Evolutionary conservation across 2,888 invertebrate species (phyloP), one percentile per base, ranked within the genome.

Genomic region (Morpho deidamia): DNA sequence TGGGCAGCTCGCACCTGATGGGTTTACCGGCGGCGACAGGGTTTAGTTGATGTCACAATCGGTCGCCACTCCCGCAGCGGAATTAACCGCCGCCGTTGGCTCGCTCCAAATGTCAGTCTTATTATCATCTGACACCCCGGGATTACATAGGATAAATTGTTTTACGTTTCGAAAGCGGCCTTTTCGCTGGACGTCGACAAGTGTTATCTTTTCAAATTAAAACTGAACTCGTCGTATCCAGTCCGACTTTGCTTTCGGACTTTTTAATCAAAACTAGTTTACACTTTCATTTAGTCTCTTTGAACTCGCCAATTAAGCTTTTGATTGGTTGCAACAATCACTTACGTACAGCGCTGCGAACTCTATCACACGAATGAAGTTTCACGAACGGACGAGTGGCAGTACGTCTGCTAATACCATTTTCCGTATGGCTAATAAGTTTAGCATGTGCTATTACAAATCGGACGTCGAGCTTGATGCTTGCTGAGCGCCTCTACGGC

Each of bases 401-500:
- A 69, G 78, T 78, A 78, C 82, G 80, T 77, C 74, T 77, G 80
- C 74, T 89, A 86, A 89, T 84, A 77, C 81, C 81, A 86, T 89
- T 89, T 89, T 86, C 86, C 87, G 84, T 84, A 85, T 81, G 78
- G 77, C 80, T 89, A 88, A 89, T 89, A 85, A 87, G 88, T 85
- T 89, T 89, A 88, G 84, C 86, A 83, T 83, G 78, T 81, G 75
- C 84, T 87, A 89, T 88, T 88, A 88, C 83, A 88, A 89, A 88
- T 89, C 83, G 80, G 73, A 78, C 74, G 81, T 74, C 74, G 78
- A 76, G 81, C 74, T 78, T 72, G 80, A 71, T 74, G 79, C 73
- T 74, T 68, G 69, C 67, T 72, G 76, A 76, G 73, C 76, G 75
- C 78, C 74, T 74, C 77, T 78, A 79, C 72, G 59, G 60, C 88